Percentiles rank a stretch among this genome's conserved stretches.
Conservation (phyloP, 2,888 invertebrate species). For the Amiota communis region DNA sequence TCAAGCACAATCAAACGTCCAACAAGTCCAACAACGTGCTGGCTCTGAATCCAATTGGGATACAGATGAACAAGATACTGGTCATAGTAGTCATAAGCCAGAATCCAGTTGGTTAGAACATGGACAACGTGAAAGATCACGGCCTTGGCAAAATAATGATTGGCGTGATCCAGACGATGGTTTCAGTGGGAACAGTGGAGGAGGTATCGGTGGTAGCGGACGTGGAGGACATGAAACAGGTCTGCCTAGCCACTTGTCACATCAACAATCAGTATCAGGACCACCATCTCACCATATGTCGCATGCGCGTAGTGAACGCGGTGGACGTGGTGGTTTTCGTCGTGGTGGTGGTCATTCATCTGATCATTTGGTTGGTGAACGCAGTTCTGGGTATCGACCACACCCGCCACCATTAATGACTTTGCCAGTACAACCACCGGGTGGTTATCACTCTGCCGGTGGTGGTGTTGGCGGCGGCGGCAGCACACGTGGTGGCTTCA, state of each 20-base stretch:
- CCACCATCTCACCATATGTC: conserved; percentile 56
- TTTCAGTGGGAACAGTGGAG: conserved; percentile 45
- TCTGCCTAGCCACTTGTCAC: conserved; percentile 25
- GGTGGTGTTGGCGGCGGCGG: too few relatives aligned
- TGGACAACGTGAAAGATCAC: conserved; percentile 62
- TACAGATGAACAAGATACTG: conserved; percentile 63
- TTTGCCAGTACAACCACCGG: conserved; percentile 64
- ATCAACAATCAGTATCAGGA: conserved; percentile 26
- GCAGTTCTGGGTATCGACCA: conserved; percentile 57
- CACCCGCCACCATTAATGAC: conserved; percentile 70
- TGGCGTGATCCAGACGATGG: conserved; percentile 64
- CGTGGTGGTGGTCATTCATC: conserved; percentile 53
- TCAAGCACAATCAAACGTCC: conserved; percentile 30
- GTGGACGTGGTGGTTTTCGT: conserved; percentile 60
- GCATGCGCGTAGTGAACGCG: conserved; percentile 60
- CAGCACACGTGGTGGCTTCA: conserved; percentile 62
- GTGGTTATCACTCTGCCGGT: conserved; percentile 55
- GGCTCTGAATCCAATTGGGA: conserved; percentile 72
- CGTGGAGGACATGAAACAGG: conserved; percentile 20
- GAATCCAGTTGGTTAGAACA: conserved; percentile 59
- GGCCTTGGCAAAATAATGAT: conserved; percentile 61
- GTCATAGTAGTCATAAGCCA: conserved; percentile 41
- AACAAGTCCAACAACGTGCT: conserved; percentile 56
- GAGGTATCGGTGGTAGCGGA: conserved; percentile 36
- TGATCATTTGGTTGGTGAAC: conserved; percentile 56